Conservation (phyloP, 2,888 invertebrate genomes). For the Sphaerophoria taeniata region DNA sequence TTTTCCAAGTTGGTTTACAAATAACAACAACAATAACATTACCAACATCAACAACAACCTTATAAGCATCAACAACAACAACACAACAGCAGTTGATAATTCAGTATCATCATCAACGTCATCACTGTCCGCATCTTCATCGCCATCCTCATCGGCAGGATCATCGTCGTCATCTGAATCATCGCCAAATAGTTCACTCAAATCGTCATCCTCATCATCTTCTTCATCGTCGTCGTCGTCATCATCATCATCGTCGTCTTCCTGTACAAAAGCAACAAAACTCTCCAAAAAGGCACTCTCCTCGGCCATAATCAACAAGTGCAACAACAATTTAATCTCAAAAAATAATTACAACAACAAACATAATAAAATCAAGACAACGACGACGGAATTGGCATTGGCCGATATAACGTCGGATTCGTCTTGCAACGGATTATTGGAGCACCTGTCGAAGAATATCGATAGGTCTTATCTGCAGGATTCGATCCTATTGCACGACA, state of each 20-base stretch:
- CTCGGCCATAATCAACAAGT: constrained; percentile 75
- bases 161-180: constrained; percentile 55
- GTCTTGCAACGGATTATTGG: constrained; percentile 80
- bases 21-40: constrained; percentile 77
- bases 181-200: constrained; percentile 56
- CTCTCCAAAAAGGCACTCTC: constrained; percentile 77
- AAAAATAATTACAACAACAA: constrained; percentile 69
- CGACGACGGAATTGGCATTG: constrained; percentile 37
- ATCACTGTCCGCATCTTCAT: constrained; percentile 74
- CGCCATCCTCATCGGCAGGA: constrained; percentile 73
- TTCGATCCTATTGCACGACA: constrained; percentile 81
- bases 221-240: constrained; percentile 74
- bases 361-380: constrained; percentile 44
- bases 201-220: constrained; percentile 55
- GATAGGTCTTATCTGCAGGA: constrained; percentile 80
- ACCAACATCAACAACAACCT: constrained; percentile 69
- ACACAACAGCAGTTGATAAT: constrained; percentile 72
- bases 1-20: constrained; percentile 94
- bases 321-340: constrained; percentile 69
- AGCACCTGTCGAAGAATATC: constrained; percentile 78
- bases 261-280: constrained; percentile 76
- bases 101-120: constrained; percentile 77
- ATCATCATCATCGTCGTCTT: constrained; percentile 66
- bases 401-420: constrained; percentile 80
- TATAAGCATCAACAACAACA: constrained; percentile 75